Evolutionary conservation across 1,140 invertebrate genomes (phyloP).

Genomic region (Drosophila chauvacae): DNA sequence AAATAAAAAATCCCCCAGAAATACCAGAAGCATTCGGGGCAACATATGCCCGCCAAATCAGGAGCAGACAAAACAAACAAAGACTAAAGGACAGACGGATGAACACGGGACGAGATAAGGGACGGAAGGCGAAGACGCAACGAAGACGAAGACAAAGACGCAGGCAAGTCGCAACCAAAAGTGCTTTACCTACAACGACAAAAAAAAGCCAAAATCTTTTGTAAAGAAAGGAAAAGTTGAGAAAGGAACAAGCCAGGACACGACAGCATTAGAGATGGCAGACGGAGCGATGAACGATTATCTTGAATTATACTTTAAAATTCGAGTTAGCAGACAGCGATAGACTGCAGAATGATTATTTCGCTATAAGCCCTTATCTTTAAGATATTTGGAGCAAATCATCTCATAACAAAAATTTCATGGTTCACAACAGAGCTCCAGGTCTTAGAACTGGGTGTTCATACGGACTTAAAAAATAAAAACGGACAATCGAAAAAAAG

Average conservation of each 20-base stretch:
- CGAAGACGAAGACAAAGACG: slow-evolving; percentile 28
- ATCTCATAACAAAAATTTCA: background rate
- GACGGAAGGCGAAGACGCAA: slow-evolving; percentile 6
- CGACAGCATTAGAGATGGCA: slow-evolving; percentile 16
- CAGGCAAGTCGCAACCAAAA: slow-evolving; percentile 50
- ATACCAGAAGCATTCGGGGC: slow-evolving; percentile 55
- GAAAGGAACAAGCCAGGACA: background rate
- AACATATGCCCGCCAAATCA: slow-evolving; percentile 79
- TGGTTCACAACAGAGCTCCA: background rate
- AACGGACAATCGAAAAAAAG: background rate
- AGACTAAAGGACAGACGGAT: slow-evolving; percentile 61
- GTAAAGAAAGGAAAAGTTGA: slow-evolving; percentile 64
- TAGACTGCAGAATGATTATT: background rate
- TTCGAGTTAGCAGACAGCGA: background rate
- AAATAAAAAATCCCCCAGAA: slow-evolving; percentile 68
- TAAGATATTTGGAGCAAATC: background rate
- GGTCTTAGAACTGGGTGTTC: background rate
- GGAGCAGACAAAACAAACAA: slow-evolving; percentile 78
- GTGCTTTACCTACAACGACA: slow-evolving; percentile 34
- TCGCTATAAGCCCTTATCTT: background rate
- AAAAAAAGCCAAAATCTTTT: slow-evolving; percentile 39
- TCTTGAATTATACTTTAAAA: background rate
- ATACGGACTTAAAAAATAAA: background rate
- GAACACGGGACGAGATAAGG: slow-evolving; percentile 52
- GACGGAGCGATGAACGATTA: slow-evolving; percentile 4